These are phyloP conservation scores for Menura novaehollandiae DNA, from an alignment of 2,113 vertebrate species.

Conservation along the genomic window DNA sequence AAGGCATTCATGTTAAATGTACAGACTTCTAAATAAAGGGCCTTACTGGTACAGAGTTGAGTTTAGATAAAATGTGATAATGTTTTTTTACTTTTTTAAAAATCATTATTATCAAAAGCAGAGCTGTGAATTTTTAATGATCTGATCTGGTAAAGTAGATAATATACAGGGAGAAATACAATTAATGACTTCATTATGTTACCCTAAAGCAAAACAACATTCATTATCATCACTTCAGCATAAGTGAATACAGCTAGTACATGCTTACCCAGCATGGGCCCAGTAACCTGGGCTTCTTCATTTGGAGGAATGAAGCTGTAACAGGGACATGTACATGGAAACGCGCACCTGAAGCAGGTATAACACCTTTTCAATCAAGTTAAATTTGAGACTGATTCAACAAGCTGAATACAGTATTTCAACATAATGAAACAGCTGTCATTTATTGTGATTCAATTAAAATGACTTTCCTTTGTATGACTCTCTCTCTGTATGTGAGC, in stretches of 20 bases:
- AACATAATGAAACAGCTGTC: not conserved
- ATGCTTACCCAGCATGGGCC: not conserved
- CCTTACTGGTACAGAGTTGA: not conserved
- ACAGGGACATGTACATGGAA: not conserved
- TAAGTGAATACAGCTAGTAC: not conserved
- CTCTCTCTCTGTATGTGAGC: constrained; percentile 18
- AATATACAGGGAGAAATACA: not conserved
- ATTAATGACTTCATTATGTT: not conserved
- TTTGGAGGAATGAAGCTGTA: not conserved
- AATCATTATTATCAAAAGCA: not conserved
- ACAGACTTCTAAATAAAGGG: not conserved
- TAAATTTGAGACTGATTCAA: not conserved
- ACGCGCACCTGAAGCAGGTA: not conserved
- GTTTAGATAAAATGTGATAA: not conserved
- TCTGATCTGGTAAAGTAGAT: not conserved
- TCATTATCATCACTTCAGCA: not conserved
- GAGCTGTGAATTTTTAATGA: not conserved
- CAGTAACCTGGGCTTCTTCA: not conserved
- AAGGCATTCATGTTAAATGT: not conserved
- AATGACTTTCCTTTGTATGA: not conserved
- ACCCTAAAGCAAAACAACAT: not conserved
- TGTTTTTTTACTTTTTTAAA: not conserved
- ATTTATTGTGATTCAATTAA: not conserved
- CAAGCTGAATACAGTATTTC: not conserved
- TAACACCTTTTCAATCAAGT: not conserved